These are phyloP conservation scores for Eumacrocentrus americanus DNA, from an alignment of 2,888 invertebrate species.

Conservation along the genomic window DNA sequence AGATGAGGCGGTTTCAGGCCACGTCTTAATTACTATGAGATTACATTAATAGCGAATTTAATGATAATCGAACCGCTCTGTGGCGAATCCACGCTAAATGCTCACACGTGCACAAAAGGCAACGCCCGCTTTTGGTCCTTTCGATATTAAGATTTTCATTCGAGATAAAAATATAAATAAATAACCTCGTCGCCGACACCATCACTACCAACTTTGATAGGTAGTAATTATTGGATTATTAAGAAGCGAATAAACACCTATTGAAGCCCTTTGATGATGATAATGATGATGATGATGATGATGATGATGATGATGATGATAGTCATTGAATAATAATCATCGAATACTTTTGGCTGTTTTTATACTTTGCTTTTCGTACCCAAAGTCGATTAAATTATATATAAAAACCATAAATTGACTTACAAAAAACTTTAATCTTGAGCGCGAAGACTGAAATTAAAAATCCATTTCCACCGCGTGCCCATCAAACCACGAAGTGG, in stretches of 20 bases:
- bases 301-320: no score
- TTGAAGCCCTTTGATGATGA: not conserved
- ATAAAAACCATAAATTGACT: conserved; percentile 6
- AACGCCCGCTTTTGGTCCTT: conserved; percentile 13
- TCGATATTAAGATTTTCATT: conserved; percentile 40
- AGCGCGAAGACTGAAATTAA: conserved; percentile 18
- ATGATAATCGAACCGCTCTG: conserved; percentile 17
- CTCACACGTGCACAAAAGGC: not conserved
- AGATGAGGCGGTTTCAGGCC: conserved; percentile 23
- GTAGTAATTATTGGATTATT: conserved; percentile 50
- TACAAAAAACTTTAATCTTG: conserved; percentile 1
- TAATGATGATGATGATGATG: no score
- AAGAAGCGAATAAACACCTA: conserved; percentile 35
- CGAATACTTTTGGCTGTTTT: no score
- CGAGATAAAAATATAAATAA: conserved; percentile 49
- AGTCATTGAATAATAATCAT: no score
- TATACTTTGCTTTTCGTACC: no score
- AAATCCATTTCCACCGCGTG: conserved; percentile 19
- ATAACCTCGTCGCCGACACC: conserved; percentile 32
- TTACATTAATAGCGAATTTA: conserved; percentile 48
- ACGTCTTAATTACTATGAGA: conserved; percentile 42
- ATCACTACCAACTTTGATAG: conserved; percentile 35
- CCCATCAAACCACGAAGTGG: conserved; percentile 12
- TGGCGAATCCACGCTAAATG: conserved; percentile 12
- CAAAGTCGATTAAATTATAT: no score